These are phyloP conservation scores for Paralichthys olivaceus DNA, from an alignment of 2,113 vertebrate species.

Conservation along the genomic window DNA sequence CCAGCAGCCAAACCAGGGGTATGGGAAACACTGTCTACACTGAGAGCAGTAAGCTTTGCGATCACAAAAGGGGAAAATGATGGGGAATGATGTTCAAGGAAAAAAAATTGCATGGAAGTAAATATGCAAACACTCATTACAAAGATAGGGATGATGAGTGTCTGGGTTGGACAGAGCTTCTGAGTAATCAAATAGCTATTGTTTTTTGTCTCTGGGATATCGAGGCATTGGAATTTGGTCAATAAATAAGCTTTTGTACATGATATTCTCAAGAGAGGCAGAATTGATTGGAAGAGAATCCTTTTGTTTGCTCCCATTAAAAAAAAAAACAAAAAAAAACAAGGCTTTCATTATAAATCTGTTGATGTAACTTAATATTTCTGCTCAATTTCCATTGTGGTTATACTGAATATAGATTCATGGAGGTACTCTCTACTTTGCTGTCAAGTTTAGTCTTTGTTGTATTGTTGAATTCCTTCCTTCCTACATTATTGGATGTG, in stretches of 20 bases:
- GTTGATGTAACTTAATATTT: constrained; percentile 24
- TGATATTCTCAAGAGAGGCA: constrained; percentile 35
- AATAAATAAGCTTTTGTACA: constrained; percentile 41
- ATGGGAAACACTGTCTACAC: background rate
- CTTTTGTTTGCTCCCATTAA: constrained; percentile 36
- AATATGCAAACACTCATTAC: constrained; percentile 17
- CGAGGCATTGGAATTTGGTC: constrained; percentile 52
- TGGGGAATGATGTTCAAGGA: background rate
- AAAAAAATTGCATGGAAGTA: constrained; percentile 8
- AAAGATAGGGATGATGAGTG: constrained; percentile 18
- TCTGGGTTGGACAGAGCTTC: constrained; percentile 10
- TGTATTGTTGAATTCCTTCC: background rate
- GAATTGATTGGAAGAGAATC: constrained; percentile 55
- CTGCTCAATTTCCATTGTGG: background rate
- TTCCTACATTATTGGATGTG: background rate
- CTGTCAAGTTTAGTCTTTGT: background rate
- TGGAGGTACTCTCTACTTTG: background rate
- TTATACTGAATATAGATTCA: constrained; percentile 9
- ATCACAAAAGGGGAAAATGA: background rate
- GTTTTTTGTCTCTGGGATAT: constrained; percentile 28
- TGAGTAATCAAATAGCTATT: constrained; percentile 33
- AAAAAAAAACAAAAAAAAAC: constrained; percentile 12
- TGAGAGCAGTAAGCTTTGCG: constrained; percentile 6
- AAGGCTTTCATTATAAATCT: constrained; percentile 37
- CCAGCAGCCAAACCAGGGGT: background rate